phyloP scores from a whole-genome alignment of 1,140 invertebrate species.

The Colletes gigas region DNA sequence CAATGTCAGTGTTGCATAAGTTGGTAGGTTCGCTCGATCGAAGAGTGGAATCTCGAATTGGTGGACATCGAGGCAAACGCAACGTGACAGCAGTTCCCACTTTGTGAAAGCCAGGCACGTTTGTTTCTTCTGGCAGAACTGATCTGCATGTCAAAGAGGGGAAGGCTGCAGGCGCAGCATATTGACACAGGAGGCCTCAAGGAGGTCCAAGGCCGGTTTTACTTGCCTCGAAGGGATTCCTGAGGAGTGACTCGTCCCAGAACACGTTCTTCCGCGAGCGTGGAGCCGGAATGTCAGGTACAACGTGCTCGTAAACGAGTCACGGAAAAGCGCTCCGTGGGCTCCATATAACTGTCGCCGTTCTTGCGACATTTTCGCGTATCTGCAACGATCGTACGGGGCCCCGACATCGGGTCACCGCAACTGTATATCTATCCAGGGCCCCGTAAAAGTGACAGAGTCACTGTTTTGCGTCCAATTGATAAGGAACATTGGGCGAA shows the following conservation, averaged over 20 bases:
- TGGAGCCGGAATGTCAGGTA: constrained; percentile 43
- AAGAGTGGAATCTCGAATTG: constrained; percentile 8
- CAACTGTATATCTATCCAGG: constrained; percentile 47
- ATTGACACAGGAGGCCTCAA: constrained; percentile 50
- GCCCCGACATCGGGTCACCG: constrained; percentile 25
- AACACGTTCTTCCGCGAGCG: constrained; percentile 52
- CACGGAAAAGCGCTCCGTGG: constrained; percentile 34
- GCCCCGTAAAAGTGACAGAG: not conserved
- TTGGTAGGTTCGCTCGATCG: not conserved
- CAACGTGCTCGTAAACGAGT: constrained; percentile 51
- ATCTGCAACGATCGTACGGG: constrained; percentile 8
- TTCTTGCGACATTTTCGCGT: constrained; percentile 45
- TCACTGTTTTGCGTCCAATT: not conserved
- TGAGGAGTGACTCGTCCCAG: constrained; percentile 43
- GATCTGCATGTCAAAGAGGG: constrained; percentile 54
- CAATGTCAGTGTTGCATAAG: not conserved
- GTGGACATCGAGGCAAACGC: not conserved
- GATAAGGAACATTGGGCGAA: not conserved
- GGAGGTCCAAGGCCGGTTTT: constrained; percentile 53
- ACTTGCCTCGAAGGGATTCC: constrained; percentile 51
- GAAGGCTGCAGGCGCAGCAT: constrained; percentile 34
- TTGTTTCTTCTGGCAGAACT: constrained; percentile 25
- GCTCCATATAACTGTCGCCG: constrained; percentile 39
- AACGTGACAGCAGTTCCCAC: not conserved
- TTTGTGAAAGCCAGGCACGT: constrained; percentile 41